These are phyloP conservation scores for Batillaria attramentaria DNA, from an alignment of 1,140 invertebrate genomes.

Conservation along the genomic window DNA sequence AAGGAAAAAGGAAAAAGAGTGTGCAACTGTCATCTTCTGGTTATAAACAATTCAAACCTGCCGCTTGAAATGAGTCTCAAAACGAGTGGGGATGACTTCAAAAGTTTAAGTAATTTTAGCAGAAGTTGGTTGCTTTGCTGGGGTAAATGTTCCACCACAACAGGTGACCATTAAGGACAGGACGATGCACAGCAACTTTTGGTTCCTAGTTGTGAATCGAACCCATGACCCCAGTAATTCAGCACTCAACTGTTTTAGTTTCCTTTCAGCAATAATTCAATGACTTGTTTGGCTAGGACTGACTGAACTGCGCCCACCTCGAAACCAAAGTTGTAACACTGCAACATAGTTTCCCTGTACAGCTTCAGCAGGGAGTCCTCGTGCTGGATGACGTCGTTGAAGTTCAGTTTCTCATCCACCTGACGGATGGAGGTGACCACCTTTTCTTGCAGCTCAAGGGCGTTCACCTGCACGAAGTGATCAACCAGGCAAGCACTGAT, in stretches of 20 bases:
- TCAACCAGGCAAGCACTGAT: too few species aligned
- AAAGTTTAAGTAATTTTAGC: too few species aligned
- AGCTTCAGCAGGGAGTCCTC: constrained; percentile 78
- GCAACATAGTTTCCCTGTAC: constrained; percentile 86
- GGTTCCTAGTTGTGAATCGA: background rate
- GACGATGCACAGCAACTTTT: background rate
- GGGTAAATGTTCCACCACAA: too few species aligned
- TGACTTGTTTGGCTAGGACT: too few species aligned
- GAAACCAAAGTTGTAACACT: constrained; percentile 90
- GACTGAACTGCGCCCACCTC: constrained; percentile 72
- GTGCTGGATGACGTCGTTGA: constrained; percentile 69
- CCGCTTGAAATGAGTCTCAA: too few species aligned
- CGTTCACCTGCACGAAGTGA: constrained; percentile 75
- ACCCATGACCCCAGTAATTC: background rate
- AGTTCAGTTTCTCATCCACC: constrained; percentile 77
- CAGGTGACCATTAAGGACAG: background rate
- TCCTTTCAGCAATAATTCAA: too few species aligned
- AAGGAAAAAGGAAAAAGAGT: too few species aligned
- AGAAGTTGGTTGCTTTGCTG: too few species aligned
- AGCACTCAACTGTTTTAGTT: too few species aligned
- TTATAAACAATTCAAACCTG: too few species aligned
- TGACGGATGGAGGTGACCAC: constrained; percentile 77
- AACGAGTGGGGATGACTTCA: too few species aligned
- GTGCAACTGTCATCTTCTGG: too few species aligned
- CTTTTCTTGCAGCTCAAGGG: constrained; percentile 77